Conservation (phyloP, 2,113 vertebrate genomes). For the Craseonycteris thonglongyai region DNA sequence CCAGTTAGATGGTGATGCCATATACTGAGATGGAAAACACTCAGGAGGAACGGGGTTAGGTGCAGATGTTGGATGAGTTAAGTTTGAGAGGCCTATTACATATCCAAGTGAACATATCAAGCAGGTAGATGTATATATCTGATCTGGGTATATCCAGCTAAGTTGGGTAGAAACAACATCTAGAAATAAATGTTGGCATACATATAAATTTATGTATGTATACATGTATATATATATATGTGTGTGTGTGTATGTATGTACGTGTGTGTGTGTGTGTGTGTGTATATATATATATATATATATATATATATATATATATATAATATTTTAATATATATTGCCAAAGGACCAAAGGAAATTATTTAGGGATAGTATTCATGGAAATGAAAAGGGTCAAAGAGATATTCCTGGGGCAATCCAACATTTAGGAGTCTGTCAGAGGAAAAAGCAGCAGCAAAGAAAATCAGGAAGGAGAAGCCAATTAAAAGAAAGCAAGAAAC, state of each 20-base stretch:
- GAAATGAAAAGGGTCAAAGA: not conserved
- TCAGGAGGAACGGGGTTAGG: not conserved
- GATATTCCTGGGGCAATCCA: not conserved
- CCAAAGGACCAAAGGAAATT: not conserved
- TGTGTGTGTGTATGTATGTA: too few relatives aligned
- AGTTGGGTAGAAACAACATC: not conserved
- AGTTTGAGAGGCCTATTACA: not conserved
- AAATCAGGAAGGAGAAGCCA: not conserved
- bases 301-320: too few relatives aligned
- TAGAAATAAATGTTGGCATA: not conserved
- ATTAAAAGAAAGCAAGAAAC: not conserved
- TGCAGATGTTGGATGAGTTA: not conserved
- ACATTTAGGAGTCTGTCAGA: not conserved
- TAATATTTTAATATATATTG: not conserved
- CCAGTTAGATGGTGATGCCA: not conserved
- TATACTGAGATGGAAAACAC: not conserved
- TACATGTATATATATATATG: not conserved
- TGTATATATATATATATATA: not conserved
- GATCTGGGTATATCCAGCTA: not conserved
- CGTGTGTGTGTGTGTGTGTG: too few relatives aligned
- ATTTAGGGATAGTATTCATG: not conserved
- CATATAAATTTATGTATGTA: not conserved
- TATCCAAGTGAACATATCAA: not conserved
- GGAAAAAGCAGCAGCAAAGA: not conserved
- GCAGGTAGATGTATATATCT: not conserved